A percentile compares a stretch with the other conserved stretches of the same genome.
phyloP scores from a whole-genome alignment of 2,888 invertebrate genomes.

The Pachliopta kotzebuea region DNA sequence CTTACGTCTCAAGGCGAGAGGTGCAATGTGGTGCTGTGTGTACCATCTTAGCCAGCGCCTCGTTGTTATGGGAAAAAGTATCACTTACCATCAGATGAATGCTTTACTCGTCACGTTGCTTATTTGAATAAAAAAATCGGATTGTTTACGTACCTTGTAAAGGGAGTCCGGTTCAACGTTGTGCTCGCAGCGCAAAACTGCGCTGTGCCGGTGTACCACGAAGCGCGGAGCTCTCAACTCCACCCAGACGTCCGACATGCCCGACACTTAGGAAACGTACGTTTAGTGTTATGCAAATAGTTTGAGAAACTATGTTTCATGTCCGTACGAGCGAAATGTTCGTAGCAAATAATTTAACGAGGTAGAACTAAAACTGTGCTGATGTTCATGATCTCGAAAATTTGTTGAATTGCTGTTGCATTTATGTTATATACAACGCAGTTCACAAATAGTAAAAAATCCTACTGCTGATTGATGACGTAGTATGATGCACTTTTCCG shows the following conservation, averaged over 20 bases:
- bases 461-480: no score
- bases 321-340: not conserved
- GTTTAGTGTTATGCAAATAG: constrained; percentile 6
- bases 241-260: constrained; percentile 80
- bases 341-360: not conserved
- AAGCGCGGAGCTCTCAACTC: constrained; percentile 85
- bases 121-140: no score
- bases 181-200: constrained; percentile 86
- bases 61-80: no score
- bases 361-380: not conserved
- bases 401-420: not conserved
- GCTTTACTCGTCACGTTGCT: no score
- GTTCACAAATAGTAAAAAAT: no score
- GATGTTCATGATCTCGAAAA: not conserved
- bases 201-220: constrained; percentile 85
- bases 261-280: constrained; percentile 51
- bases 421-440: no score
- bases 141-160: constrained; percentile 84
- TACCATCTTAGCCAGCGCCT: no score
- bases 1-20: no score
- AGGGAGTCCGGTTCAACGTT: constrained; percentile 86
- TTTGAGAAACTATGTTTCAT: not conserved
- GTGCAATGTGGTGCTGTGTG: no score
- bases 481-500: no score
- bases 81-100: no score